phyloP scores from a whole-genome alignment of 2,888 invertebrate species.

The Calephelis perditalis region DNA sequence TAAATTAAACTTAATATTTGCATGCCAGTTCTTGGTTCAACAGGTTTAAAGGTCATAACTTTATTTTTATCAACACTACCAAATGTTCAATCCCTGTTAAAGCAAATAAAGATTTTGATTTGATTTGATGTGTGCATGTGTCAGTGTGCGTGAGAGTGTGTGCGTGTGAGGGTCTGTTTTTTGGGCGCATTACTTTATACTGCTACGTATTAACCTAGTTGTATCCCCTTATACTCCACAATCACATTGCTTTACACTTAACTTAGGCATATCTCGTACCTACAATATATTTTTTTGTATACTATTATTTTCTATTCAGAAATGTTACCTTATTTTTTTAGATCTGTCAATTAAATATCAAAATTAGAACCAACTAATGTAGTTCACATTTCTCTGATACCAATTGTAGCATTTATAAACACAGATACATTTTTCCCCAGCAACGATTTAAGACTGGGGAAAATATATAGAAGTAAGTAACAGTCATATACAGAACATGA shows the following conservation, averaged over 20 bases:
- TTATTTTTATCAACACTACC: too few species aligned
- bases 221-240: neutral
- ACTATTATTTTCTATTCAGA: neutral
- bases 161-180: neutral
- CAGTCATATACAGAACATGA: too few species aligned
- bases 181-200: neutral
- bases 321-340: neutral
- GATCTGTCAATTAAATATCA: neutral
- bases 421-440: slow-evolving; percentile 21
- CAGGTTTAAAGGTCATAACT: too few species aligned
- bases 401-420: slow-evolving; percentile 18
- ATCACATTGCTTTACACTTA: slow-evolving; percentile 1
- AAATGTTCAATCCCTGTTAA: too few species aligned
- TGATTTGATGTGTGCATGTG: too few species aligned
- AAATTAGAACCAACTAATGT: slow-evolving; percentile 5
- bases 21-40: too few species aligned
- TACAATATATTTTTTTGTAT: neutral
- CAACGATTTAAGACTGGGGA: too few species aligned
- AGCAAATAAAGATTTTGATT: too few species aligned
- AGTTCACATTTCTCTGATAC: neutral
- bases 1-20: too few species aligned
- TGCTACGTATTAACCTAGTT: neutral
- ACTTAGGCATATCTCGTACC: neutral
- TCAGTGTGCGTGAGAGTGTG: neutral
- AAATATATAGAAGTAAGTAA: too few species aligned